phyloP scores from a whole-genome alignment of 2,888 invertebrate species.

The Dynastes hyllus region DNA sequence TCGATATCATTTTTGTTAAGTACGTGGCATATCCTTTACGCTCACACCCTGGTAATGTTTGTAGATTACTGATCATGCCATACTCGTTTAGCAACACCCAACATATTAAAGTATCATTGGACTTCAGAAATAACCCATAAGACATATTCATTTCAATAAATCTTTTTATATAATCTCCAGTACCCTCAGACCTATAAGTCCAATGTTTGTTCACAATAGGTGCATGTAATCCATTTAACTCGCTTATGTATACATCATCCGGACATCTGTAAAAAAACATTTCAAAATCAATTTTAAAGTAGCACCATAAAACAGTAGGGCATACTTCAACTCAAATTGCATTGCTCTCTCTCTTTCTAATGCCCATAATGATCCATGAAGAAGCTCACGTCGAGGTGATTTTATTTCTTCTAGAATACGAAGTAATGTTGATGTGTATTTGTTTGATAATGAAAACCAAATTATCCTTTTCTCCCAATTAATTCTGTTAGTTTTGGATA shows the following conservation, averaged over 20 bases:
- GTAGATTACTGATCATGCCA: conserved; percentile 65
- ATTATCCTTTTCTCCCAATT: conserved; percentile 19
- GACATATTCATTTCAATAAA: conserved; percentile 67
- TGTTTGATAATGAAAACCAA: conserved; percentile 19
- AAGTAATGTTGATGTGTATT: background rate
- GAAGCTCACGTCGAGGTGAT: background rate
- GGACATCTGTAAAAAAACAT: conserved; percentile 61
- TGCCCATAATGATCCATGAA: background rate
- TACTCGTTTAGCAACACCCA: conserved; percentile 67
- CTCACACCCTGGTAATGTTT: conserved; percentile 65
- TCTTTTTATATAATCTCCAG: conserved; percentile 62
- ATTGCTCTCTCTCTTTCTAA: conserved; percentile 36
- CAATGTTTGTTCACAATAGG: conserved; percentile 64
- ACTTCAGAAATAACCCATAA: conserved; percentile 67
- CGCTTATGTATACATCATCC: conserved; percentile 64
- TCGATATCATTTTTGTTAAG: conserved; percentile 64
- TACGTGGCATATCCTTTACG: conserved; percentile 67
- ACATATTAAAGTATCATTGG: conserved; percentile 64
- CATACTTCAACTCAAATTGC: conserved; percentile 1
- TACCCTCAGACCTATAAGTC: conserved; percentile 63
- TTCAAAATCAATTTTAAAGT: background rate
- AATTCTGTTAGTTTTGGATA: conserved; percentile 56
- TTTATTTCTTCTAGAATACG: conserved; percentile 5
- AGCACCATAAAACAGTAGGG: background rate
- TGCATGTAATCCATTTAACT: conserved; percentile 62